Evolutionary conservation across 1,140 invertebrate genomes (phyloP), one percentile per base, ranked within the genome.

Genomic region (Leptoteleia sp.): DNA sequence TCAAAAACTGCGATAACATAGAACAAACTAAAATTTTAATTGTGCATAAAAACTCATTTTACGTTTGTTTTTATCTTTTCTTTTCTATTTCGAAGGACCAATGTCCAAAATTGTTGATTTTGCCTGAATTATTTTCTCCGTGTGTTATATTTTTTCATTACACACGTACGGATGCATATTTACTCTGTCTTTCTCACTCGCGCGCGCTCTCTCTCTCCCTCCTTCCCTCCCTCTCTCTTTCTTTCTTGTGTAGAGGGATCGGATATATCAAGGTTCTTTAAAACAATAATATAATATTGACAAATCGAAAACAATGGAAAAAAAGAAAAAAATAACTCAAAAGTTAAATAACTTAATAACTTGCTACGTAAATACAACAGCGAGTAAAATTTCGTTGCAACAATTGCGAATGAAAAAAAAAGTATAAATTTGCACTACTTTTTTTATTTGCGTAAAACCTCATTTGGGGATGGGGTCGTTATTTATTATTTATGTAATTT

Each of bases 301-400:
- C n/a, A 33, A 35, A 55, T 57, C 22, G 5, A 57, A 68, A 68
- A 68, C 31, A 27, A 48, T 57, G 31, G 22, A 35, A 55, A 33
- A 1, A 48, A 52, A 65, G 47, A 22, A 57, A 68, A 67, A 55
- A 67, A 45, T 22, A 47, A 67, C 40, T 54, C 42, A 29, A 19
- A 68, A 37, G 25, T 68, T 19, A 68, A 68, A 68, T 48, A 57
- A 47, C n/a, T 59, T 70, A 59, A 70, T 42, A 54, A 57, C 43
- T 11, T 38, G 19, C 52, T 38, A 47, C 35, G 35, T 17, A 22
- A 59, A 68, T 57, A 68, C 50, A 68, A 59, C 37, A 59, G 65
- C 35, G 43, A 48, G 52, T 57, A 37, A 57, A 57, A 29, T 59
- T 50, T 70, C 35, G 52, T 59, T 59, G 52, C 29, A 55, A 55